Evolutionary conservation across 2,797 vertebrate genomes (phyloP), one percentile per base, ranked within the genome.

Genomic region (Esox lucius): DNA sequence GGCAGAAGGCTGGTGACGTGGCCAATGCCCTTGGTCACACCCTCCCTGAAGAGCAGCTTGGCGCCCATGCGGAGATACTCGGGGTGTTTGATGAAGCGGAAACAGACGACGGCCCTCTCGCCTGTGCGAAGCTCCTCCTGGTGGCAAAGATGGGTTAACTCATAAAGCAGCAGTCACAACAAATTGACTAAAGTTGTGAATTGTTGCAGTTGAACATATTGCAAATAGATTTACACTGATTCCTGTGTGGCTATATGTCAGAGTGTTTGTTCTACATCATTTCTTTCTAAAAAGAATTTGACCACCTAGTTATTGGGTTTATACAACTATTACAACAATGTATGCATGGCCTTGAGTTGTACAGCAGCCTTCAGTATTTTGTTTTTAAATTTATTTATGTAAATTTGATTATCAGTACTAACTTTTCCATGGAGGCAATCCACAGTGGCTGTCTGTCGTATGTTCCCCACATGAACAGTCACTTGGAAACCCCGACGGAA

Each of bases 1-100:
- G 96, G 95, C 84, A 98, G 95, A 79, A 99, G 94, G 75, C 95
- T 92, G 35, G 95, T 94, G 78, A 99, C 96, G 13, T 99, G 98
- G 69, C 98, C 98, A 72, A 99, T 98, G 82, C 98, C 98, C 87
- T 98, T 98, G 90, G 98, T 98, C 78, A 97, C 96, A 31, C 98
- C 97, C 92, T 98, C 96, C 77, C 98, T 95, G 92, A 99, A 98
- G 49, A 99, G 95, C 80, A 99, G 93, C 89, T 98, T 99, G 86
- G 97, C 97, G 31, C 97, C 96, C 0, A 96, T 91, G 22, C 97
- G 96, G 91, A 99, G 94, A 85, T 99, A 99, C 83, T 99, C 98
- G 0, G 98, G 96, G 79, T 98, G 97, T 81, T 99, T 98, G 87
- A 99, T 95, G 93, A 99, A 99, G 78, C 93, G 92, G 92, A 99